Conservation (phyloP, 2,797 vertebrate species). For the Sciurus carolinensis region DNA sequence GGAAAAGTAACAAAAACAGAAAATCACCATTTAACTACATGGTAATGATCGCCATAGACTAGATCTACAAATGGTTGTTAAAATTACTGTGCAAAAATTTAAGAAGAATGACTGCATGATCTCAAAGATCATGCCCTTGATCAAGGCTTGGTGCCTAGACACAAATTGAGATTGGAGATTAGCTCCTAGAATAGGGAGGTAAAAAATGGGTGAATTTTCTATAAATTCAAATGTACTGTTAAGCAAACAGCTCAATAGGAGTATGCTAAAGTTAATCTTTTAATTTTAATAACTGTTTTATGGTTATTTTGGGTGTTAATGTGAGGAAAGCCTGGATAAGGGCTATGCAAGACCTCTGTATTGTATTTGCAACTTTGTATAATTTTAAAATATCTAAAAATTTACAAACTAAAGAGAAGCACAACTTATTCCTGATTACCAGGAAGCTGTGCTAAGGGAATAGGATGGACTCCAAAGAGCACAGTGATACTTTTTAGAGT, state of each 20-base stretch:
- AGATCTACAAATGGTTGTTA: not conserved
- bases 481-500: not conserved
- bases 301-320: not conserved
- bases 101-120: not conserved
- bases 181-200: not conserved
- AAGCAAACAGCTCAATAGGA: not conserved
- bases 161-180: not conserved
- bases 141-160: not conserved
- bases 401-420: not conserved
- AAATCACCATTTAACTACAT: not conserved
- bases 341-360: not conserved
- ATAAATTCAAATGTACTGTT: not conserved
- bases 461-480: not conserved
- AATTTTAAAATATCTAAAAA: not conserved
- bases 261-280: not conserved
- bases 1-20: not conserved
- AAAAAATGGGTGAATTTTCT: not conserved
- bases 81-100: not conserved
- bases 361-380: not conserved
- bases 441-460: not conserved
- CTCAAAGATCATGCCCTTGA: not conserved
- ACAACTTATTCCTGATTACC: not conserved
- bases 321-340: not conserved
- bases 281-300: not conserved
- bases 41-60: not conserved